Percentiles rank a stretch among this genome's conserved stretches.
These are phyloP conservation scores for Zeugodacus cucurbitae DNA, from an alignment of 1,140 invertebrate species.

Conservation along the genomic window DNA sequence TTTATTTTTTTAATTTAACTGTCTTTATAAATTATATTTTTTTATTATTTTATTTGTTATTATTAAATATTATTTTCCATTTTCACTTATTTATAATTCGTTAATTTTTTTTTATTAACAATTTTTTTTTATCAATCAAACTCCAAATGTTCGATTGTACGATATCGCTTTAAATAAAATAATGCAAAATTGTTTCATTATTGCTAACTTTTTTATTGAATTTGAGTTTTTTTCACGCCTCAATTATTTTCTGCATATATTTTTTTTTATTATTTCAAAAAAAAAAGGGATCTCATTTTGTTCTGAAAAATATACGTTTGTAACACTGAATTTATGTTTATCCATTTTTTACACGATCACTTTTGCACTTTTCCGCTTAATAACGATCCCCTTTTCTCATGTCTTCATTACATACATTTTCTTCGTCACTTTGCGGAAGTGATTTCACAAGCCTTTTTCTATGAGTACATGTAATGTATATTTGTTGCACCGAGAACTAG, in stretches of 20 bases:
- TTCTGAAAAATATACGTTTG: neutral
- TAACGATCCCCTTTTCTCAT: neutral
- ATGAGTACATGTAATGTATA: neutral
- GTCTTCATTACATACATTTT: neutral
- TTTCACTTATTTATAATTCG: neutral
- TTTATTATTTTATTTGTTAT: neutral
- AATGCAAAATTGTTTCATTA: too few species aligned
- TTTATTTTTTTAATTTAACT: neutral
- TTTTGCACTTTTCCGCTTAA: neutral
- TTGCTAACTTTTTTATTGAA: neutral
- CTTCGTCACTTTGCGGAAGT: neutral
- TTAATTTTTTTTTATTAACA: too few species aligned
- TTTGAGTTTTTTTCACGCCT: neutral
- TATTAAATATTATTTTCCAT: neutral
- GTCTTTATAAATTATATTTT: neutral
- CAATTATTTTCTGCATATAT: neutral
- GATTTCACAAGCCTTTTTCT: neutral
- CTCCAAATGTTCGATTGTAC: neutral
- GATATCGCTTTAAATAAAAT: neutral
- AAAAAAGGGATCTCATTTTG: neutral
- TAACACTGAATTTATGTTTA: neutral
- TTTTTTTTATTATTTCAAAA: too few species aligned
- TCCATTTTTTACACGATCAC: neutral
- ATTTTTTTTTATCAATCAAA: too few species aligned
- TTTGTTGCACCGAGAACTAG: neutral